Percentiles rank a stretch among this genome's conserved stretches.
Evolutionary conservation across 2,797 vertebrate genomes (phyloP).

Genomic region (Perodicticus potto): DNA sequence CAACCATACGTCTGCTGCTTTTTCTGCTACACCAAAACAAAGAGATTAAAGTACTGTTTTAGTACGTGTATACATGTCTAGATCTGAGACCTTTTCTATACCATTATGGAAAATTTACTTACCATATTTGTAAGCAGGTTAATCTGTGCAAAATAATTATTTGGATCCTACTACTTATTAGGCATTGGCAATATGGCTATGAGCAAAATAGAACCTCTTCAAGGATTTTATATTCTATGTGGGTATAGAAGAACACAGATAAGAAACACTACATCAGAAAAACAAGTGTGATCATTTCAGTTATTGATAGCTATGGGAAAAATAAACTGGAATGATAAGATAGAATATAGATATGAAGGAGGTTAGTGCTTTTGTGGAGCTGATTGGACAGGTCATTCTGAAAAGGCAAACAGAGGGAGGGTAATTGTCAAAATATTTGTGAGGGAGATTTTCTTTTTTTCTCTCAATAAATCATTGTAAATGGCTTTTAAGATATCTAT

Average conservation of each 20-base stretch:
- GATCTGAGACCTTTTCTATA: neutral
- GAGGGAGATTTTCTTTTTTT: neutral
- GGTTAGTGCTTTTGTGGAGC: neutral
- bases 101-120: conserved; percentile 12
- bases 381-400: neutral
- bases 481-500: neutral
- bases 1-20: neutral
- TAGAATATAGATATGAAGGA: neutral
- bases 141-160: neutral
- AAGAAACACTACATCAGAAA: neutral
- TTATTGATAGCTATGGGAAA: neutral
- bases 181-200: neutral
- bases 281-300: neutral
- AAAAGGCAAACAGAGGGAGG: neutral
- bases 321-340: neutral
- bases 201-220: neutral
- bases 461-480: neutral
- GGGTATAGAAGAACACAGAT: neutral
- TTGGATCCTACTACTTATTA: neutral
- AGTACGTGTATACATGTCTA: neutral
- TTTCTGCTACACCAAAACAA: conserved; percentile 2
- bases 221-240: neutral
- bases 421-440: neutral
- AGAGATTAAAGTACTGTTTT: neutral
- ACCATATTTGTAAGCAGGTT: conserved; percentile 19